These are phyloP conservation scores for Steinernema carpocapsae DNA, from an alignment of 2,888 invertebrate genomes.

Conservation along the genomic window DNA sequence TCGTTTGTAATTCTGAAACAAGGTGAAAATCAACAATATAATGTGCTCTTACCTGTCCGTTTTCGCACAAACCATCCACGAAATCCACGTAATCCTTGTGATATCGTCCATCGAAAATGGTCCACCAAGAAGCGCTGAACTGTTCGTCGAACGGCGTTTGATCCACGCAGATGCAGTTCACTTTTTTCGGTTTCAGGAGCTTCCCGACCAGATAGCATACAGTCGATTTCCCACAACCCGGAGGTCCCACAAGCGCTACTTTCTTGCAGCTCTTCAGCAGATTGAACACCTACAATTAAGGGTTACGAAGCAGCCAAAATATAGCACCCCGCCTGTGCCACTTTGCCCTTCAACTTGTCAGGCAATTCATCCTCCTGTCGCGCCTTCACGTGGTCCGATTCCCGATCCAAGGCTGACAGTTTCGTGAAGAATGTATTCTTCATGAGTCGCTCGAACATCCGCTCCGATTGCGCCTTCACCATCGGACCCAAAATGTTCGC, in stretches of 20 bases:
- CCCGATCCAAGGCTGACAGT: background rate
- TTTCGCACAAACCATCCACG: constrained; percentile 14
- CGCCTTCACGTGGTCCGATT: background rate
- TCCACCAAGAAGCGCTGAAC: background rate
- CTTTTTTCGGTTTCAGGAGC: constrained; percentile 37
- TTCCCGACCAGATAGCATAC: constrained; percentile 36
- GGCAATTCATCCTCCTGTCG: background rate
- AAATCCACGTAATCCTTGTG: background rate
- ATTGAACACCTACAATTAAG: background rate
- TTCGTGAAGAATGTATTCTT: constrained; percentile 9
- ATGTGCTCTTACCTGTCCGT: constrained; percentile 30
- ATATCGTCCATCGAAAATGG: background rate
- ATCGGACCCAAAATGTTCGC: constrained; percentile 7
- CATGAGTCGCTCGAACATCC: background rate
- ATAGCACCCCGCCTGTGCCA: background rate
- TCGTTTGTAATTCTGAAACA: constrained; percentile 9
- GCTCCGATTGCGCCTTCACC: background rate
- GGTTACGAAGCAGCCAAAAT: background rate
- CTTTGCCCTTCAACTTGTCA: constrained; percentile 4
- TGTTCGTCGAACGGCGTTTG: background rate
- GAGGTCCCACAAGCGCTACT: constrained; percentile 5
- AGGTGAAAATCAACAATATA: too few relatives aligned
- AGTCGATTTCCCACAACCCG: constrained; percentile 43
- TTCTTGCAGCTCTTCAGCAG: constrained; percentile 4
- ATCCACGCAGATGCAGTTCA: background rate